Base-by-base conservation (phyloP, 2,113 vertebrate species). In the Hoplias malabaricus region DNA sequence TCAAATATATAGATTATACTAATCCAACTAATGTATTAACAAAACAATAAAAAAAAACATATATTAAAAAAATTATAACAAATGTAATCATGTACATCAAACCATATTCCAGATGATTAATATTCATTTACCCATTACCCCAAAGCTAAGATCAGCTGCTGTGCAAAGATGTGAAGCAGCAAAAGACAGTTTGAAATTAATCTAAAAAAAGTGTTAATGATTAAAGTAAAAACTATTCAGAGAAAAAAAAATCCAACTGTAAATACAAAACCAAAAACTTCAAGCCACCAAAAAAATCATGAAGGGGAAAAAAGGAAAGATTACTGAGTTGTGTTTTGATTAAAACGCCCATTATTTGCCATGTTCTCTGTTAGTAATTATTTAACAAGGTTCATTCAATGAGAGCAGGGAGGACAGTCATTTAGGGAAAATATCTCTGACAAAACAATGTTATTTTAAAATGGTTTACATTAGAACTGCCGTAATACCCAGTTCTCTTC, bases 191-290 rank as follows among this genome's bases (percentile, higher is more conserved):
- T 87, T 76, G 69, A 88, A 80, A 84, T 83, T 78, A 89, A 89
- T 54, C 89, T 86, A 84, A 76, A 74, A 75, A 87, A 83, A 67
- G 88, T 73, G 87, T 92, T 92, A 92, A 90, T 90, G 81, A 86
- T 82, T 86, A 85, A 88, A 83, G 85, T 86, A 62, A 88, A 70
- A 65, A 53, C 76, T 67, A 33, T 7, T 73, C 56, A 80, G 19
- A 75, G n/a, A n/a, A n/a, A 75, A 4, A 79, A 63, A 56, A 75
- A n/a, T 56, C 76, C 79, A 68, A 50, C 56, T 21, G 38, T 48
- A 54, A 76, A 46, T 46, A 73, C 56, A 23, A 75, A 25, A 40
- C n/a, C 65, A 87, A 33, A 40, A 81, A 79, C 50, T 50, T 50
- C 70, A 69, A 79, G 79, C 54, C 70, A 77, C 69, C 68, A 38